phyloP scores from a whole-genome alignment of 2,888 invertebrate species.

The Nomada goodeniana region DNA sequence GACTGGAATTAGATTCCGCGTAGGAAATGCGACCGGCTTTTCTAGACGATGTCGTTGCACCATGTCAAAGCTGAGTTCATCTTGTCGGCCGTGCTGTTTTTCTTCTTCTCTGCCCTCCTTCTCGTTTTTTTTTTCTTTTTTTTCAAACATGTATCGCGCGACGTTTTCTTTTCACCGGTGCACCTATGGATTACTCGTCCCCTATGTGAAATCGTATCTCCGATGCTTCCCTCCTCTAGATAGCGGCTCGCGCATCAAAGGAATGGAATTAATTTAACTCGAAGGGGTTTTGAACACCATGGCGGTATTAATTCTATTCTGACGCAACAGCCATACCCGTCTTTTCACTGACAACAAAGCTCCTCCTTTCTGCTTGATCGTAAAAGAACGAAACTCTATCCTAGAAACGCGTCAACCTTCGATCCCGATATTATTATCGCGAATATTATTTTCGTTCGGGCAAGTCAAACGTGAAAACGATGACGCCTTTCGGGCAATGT shows the following conservation, averaged over 20 bases:
- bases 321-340: no score
- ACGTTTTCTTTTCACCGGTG: constrained; percentile 15
- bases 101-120: neutral
- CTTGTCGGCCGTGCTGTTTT: constrained; percentile 4
- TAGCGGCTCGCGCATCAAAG: constrained; percentile 14
- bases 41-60: constrained; percentile 38
- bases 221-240: constrained; percentile 10
- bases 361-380: no score
- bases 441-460: neutral
- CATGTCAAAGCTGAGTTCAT: constrained; percentile 54
- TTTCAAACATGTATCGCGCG: constrained; percentile 7
- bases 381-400: no score
- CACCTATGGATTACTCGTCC: constrained; percentile 4
- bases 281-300: neutral
- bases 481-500: neutral
- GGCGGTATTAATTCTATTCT: neutral
- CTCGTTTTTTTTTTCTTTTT: neutral
- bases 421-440: no score
- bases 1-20: constrained; percentile 79
- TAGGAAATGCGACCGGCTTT: constrained; percentile 71
- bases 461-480: neutral
- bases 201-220: neutral
- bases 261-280: neutral
- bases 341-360: no score
- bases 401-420: no score